Evolutionary conservation across 2,113 vertebrate species (phyloP).

Genomic region (Myrmecophaga tridactyla): DNA sequence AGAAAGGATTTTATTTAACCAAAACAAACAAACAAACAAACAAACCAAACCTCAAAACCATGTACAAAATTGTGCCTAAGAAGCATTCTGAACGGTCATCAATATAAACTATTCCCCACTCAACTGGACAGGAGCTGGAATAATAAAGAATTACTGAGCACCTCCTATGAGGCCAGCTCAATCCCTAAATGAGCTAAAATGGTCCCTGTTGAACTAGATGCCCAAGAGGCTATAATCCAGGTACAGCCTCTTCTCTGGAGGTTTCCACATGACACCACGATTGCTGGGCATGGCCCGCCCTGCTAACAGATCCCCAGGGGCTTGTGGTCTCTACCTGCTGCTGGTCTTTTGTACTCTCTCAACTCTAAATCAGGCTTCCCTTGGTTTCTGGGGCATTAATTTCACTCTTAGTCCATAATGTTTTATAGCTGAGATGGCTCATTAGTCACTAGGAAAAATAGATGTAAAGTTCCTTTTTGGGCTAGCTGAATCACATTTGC

Average conservation of each 20-base stretch:
- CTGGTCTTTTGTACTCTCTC: not conserved
- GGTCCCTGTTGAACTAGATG: not conserved
- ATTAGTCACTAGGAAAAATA: not conserved
- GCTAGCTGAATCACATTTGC: conserved; percentile 9
- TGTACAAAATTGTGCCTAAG: not conserved
- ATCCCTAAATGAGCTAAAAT: not conserved
- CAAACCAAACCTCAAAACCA: not conserved
- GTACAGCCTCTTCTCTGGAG: not conserved
- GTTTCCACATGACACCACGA: not conserved
- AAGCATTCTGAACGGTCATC: not conserved
- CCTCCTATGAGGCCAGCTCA: not conserved
- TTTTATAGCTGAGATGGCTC: not conserved
- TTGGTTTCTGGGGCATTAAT: not conserved
- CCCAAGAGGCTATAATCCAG: no score
- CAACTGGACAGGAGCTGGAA: not conserved
- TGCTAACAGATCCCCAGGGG: not conserved
- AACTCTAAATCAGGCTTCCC: not conserved
- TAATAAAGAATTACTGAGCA: not conserved
- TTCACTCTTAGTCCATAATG: not conserved
- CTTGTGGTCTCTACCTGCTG: not conserved
- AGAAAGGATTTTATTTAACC: not conserved
- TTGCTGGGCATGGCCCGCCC: not conserved
- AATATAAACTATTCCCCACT: not conserved
- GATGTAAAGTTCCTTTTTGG: not conserved
- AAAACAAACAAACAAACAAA: not conserved